These are phyloP conservation scores for Myotis brandtii DNA, from an alignment of 2,113 vertebrate species.

Conservation along the genomic window DNA sequence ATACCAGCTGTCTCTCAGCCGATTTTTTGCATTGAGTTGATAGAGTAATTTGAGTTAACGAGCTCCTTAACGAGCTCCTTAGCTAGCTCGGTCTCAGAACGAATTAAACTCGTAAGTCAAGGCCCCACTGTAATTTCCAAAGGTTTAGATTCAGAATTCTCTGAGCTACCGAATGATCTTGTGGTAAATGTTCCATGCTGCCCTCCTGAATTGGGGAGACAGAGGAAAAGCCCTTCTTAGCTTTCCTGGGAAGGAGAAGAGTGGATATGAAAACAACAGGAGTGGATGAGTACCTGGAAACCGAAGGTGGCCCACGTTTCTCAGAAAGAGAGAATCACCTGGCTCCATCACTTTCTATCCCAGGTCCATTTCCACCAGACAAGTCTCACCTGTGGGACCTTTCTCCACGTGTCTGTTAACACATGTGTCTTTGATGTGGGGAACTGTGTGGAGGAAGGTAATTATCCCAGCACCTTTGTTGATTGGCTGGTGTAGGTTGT, in stretches of 20 bases:
- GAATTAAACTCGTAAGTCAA: no score
- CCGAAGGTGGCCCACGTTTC: neutral
- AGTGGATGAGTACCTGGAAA: neutral
- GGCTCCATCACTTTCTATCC: neutral
- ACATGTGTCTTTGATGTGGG: neutral
- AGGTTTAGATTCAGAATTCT: neutral
- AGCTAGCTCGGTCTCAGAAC: no score
- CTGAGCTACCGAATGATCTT: neutral
- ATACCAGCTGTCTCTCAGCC: no score
- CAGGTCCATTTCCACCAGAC: neutral
- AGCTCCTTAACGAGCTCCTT: no score
- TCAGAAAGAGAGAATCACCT: neutral
- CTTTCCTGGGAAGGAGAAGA: neutral
- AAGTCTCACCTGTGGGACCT: rapidly evolving
- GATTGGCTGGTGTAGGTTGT: neutral
- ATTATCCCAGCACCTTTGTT: neutral
- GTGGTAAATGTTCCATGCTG: neutral
- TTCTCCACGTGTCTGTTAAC: neutral
- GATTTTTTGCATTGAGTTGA: no score
- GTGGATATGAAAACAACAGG: neutral
- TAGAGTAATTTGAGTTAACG: no score
- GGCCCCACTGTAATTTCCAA: neutral
- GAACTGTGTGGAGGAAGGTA: neutral
- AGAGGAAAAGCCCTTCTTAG: neutral
- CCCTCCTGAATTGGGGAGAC: neutral